phyloP scores from a whole-genome alignment of 2,888 invertebrate genomes.

The Papilio gigon region DNA sequence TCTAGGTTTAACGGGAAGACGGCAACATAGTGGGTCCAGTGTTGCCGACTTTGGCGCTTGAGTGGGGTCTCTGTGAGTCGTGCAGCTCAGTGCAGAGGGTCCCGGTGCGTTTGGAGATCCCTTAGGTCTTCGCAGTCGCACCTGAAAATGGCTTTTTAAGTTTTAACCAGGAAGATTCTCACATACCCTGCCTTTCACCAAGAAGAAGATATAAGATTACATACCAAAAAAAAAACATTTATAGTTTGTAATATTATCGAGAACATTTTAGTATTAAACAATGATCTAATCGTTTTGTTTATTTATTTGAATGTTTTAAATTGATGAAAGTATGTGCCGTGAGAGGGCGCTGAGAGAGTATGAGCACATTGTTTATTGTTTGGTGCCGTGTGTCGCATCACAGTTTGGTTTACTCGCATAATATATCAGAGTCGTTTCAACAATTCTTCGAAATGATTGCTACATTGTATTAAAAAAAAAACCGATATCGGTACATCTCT shows the following conservation, averaged over 20 bases:
- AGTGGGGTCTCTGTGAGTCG: too few relatives aligned
- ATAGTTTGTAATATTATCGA: background rate
- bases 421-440: constrained; percentile 22
- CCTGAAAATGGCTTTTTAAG: too few relatives aligned
- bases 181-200: too few relatives aligned
- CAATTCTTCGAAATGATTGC: constrained; percentile 19
- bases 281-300: constrained; percentile 16
- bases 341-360: constrained; percentile 2
- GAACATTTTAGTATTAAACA: constrained; percentile 3
- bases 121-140: too few relatives aligned
- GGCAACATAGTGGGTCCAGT: too few relatives aligned
- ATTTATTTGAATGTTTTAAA: background rate
- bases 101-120: too few relatives aligned
- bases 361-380: constrained; percentile 35
- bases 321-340: background rate
- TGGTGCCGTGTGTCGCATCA: constrained; percentile 31
- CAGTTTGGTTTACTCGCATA: constrained; percentile 32
- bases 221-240: background rate
- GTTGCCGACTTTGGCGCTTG: too few relatives aligned
- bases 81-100: too few relatives aligned
- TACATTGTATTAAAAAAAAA: constrained; percentile 18
- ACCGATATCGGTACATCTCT: constrained; percentile 16
- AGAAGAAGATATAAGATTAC: too few relatives aligned
- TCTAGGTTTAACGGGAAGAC: too few relatives aligned
- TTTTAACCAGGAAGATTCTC: too few relatives aligned